Conservation (phyloP, 35 echinoderm and acorn worm genomes). For the Lytechinus pictus region DNA sequence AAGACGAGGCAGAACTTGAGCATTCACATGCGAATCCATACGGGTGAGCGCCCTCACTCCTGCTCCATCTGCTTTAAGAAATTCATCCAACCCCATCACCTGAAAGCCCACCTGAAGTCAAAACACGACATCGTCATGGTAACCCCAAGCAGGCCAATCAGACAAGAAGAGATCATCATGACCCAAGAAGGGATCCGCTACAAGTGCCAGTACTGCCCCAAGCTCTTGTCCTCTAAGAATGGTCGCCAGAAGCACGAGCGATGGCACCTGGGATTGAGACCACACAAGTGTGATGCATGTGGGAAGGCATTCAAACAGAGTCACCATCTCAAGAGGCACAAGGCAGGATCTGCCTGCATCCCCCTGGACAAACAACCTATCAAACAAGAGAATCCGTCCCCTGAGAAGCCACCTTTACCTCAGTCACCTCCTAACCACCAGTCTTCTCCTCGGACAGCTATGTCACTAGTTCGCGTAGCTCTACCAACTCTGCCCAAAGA, state of each 20-base stretch:
- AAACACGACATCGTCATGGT: constrained; percentile 22
- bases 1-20: constrained; percentile 19
- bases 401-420: not conserved
- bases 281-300: constrained; percentile 45
- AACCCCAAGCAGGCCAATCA: not conserved
- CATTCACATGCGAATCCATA: constrained; percentile 50
- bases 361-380: not conserved
- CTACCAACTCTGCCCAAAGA: not conserved
- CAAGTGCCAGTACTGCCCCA: constrained; percentile 45
- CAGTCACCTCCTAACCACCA: not conserved
- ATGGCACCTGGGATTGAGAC: constrained; percentile 31
- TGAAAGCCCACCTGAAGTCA: constrained; percentile 31
- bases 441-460: not conserved
- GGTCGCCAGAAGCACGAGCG: constrained; percentile 43
- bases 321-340: constrained; percentile 35
- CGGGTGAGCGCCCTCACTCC: not conserved
- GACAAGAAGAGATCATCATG: constrained; percentile 32
- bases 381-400: not conserved
- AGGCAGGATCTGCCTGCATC: not conserved
- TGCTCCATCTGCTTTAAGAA: constrained; percentile 34
- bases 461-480: not conserved
- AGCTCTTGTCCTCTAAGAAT: constrained; percentile 39
- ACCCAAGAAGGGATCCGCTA: constrained; percentile 15
- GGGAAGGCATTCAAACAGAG: constrained; percentile 44
- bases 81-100: constrained; percentile 33